These are phyloP conservation scores for Gymnoscopelus braueri DNA, from an alignment of 2,797 vertebrate species.

Conservation along the genomic window DNA sequence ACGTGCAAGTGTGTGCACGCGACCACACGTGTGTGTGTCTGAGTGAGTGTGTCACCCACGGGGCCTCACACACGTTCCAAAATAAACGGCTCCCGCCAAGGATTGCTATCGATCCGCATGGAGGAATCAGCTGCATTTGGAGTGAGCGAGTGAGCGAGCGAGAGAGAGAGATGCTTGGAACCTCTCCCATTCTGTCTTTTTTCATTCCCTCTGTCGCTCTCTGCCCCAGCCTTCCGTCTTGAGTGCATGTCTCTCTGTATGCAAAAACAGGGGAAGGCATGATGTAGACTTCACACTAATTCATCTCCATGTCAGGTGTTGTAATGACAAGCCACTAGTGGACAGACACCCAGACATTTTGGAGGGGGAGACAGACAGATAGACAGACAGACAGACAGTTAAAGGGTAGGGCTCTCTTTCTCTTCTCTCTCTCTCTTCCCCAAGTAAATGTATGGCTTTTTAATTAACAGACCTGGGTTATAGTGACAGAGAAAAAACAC, in stretches of 20 bases:
- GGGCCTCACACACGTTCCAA: slow-evolving; percentile 74
- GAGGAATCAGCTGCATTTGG: slow-evolving; percentile 64
- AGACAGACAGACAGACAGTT: no score
- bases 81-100: slow-evolving; percentile 76
- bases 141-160: slow-evolving; percentile 27
- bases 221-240: slow-evolving; percentile 33
- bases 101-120: slow-evolving; percentile 77
- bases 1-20: background rate
- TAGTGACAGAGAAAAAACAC: slow-evolving; percentile 22
- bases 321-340: slow-evolving; percentile 60
- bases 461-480: slow-evolving; percentile 58
- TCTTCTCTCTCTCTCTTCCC: slow-evolving; percentile 54
- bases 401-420: slow-evolving; percentile 22
- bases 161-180: slow-evolving; percentile 4
- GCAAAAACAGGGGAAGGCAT: slow-evolving; percentile 55
- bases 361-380: slow-evolving; percentile 11
- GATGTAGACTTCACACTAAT: slow-evolving; percentile 50
- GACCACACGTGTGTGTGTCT: slow-evolving; percentile 14
- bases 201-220: slow-evolving; percentile 19
- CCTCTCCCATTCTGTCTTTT: slow-evolving; percentile 11
- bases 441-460: slow-evolving; percentile 55
- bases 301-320: slow-evolving; percentile 40
- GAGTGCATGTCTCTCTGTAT: slow-evolving; percentile 12
- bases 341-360: slow-evolving; percentile 51
- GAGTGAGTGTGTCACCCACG: slow-evolving; percentile 63